A percentile compares a stretch with the other conserved stretches of the same genome.
These are phyloP conservation scores for Sussaba pulchella DNA, from an alignment of 2,888 invertebrate species.

Conservation along the genomic window DNA sequence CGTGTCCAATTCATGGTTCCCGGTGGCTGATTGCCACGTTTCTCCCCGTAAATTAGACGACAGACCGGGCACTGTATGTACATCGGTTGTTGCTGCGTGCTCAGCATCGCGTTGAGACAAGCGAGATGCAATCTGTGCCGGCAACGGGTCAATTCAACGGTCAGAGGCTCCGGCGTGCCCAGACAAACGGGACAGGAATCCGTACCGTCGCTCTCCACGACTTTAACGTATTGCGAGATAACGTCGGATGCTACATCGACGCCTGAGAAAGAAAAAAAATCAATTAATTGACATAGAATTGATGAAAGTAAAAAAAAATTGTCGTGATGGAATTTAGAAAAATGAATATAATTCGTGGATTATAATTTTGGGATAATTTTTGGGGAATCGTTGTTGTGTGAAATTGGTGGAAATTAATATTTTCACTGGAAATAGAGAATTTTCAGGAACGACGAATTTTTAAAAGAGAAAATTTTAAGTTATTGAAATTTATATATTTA, in stretches of 20 bases:
- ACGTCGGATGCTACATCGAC: slow-evolving; percentile 87
- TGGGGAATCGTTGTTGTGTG: no score
- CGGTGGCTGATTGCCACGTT: slow-evolving; percentile 92
- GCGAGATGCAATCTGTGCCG: slow-evolving; percentile 92
- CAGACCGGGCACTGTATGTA: slow-evolving; percentile 95
- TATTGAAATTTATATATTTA: no score
- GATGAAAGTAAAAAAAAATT: background rate
- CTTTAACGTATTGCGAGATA: slow-evolving; percentile 89
- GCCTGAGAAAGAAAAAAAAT: slow-evolving; percentile 79
- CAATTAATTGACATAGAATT: slow-evolving; percentile 61
- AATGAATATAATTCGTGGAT: no score
- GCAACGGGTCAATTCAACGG: slow-evolving; percentile 90
- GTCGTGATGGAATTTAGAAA: background rate
- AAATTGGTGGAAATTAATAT: no score
- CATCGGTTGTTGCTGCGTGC: slow-evolving; percentile 87
- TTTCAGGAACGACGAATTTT: no score
- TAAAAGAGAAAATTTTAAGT: no score
- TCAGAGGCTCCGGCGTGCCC: slow-evolving; percentile 85
- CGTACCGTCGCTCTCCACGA: slow-evolving; percentile 88
- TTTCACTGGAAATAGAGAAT: no score
- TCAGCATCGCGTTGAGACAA: slow-evolving; percentile 91
- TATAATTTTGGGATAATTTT: no score
- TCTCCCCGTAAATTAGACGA: slow-evolving; percentile 93
- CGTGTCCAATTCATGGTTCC: slow-evolving; percentile 94
- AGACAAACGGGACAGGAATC: slow-evolving; percentile 91